Evolutionary conservation across 2,888 invertebrate genomes (phyloP).

Genomic region (Pristionchus fissidentatus): DNA sequence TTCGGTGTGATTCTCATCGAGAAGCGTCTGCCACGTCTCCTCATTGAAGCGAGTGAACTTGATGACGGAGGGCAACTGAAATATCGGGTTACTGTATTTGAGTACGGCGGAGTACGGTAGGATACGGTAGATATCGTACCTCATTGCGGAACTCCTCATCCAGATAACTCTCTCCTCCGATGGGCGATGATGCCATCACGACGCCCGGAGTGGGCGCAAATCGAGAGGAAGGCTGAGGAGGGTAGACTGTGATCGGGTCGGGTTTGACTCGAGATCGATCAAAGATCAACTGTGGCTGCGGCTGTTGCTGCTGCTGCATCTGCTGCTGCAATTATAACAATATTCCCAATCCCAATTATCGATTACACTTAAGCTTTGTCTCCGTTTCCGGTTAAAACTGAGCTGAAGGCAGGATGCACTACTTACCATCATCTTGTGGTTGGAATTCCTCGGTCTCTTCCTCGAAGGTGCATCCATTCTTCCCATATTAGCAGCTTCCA

Average conservation of each 20-base stretch:
- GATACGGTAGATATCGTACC: neutral
- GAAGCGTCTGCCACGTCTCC: slow-evolving; percentile 69
- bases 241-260: slow-evolving; percentile 6
- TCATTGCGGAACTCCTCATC: slow-evolving; percentile 41
- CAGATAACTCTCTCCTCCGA: slow-evolving; percentile 42
- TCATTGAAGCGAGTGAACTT: slow-evolving; percentile 69
- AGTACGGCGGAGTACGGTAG: too few species aligned
- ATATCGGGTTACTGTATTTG: neutral
- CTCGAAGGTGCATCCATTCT: neutral
- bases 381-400: too few species aligned
- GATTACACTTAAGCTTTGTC: neutral
- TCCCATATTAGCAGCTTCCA: neutral
- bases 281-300: neutral
- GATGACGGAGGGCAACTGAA: slow-evolving; percentile 53
- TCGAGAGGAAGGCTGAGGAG: neutral
- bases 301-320: neutral
- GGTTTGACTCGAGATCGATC: slow-evolving; percentile 36
- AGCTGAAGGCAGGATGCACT: too few species aligned
- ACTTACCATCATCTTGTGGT: neutral
- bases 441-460: slow-evolving; percentile 1
- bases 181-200: slow-evolving; percentile 42
- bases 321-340: neutral
- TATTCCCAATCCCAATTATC: neutral
- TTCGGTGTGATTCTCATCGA: slow-evolving; percentile 62
- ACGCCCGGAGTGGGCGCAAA: neutral